Evolutionary conservation across 2,888 invertebrate genomes (phyloP).

Genomic region (Eilema sororculum): DNA sequence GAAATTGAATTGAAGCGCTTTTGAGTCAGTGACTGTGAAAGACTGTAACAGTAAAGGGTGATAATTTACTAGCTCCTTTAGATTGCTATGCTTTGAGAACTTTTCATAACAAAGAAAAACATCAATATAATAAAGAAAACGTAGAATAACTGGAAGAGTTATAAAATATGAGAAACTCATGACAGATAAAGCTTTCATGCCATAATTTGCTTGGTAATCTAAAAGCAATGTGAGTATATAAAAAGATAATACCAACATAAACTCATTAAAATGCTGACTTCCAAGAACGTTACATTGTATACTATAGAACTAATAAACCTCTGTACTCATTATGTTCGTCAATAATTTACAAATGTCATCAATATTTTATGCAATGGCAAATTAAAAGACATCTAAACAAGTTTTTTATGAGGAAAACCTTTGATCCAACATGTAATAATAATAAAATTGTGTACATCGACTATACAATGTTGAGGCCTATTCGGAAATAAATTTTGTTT

Average conservation of each 20-base stretch:
- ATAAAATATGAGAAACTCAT: no score
- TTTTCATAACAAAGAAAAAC: no score
- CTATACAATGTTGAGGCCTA: neutral
- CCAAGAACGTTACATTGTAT: constrained; percentile 17
- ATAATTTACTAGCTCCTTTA: no score
- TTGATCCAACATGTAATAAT: constrained; percentile 5
- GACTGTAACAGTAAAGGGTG: neutral
- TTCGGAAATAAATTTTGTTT: no score
- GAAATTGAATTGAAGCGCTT: no score
- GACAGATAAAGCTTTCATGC: no score
- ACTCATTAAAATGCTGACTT: constrained; percentile 14
- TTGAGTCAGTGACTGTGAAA: no score
- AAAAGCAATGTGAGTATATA: no score
- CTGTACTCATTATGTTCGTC: neutral
- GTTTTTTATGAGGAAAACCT: constrained; percentile 15
- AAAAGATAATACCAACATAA: no score
- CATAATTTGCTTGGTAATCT: no score
- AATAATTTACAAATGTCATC: constrained; percentile 33
- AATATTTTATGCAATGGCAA: constrained; percentile 24
- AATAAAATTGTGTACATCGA: neutral
- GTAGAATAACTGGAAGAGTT: neutral
- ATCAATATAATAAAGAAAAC: neutral
- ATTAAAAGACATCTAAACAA: constrained; percentile 19
- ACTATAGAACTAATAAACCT: neutral
- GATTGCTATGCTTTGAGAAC: no score